Evolutionary conservation across 2,797 vertebrate species (phyloP), one percentile per base, ranked within the genome.

Genomic region (Paedocypris micromegethes): DNA sequence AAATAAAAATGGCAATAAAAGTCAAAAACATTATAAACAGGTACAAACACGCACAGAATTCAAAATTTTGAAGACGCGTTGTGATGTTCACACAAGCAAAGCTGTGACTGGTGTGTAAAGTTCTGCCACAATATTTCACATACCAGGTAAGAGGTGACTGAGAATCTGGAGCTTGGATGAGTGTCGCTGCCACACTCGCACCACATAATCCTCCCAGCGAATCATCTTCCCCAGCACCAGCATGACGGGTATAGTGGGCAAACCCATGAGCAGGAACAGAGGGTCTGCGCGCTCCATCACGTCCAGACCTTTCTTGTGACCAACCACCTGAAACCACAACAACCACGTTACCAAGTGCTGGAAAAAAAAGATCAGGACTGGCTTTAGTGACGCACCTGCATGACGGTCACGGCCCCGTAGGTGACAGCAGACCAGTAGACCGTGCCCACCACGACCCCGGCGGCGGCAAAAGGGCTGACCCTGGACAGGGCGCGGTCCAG

Each of bases 401-500:
- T 88, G 68, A 92, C 90, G 0, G 90, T 91, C 79, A 92, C 88
- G 0, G 90, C 90, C 44, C 90, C 90, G 3, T 92, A 92, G 0
- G 90, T 91, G 62, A 91, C 87, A 0, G 90, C 89, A 0, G 89
- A 91, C 90, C 90, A 91, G 79, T 92, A 92, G 0, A 86, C 81
- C 0, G 88, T 88, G 3, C 90, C 89, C 2, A 87, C 82, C 58
- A 91, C 81, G 6, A 91, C 86, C 6, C 90, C 88, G 0, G 90
- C 85, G 0, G 89, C 88, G 1, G 88, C 84, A 4, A 90, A 89
- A 0, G 90, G 90, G 70, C 90, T 90, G 52, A 68, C 79, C 58
- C 86, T 78, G 0, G 89, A 89, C 55, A 91, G 74, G 6, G 78
- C 78, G 46, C 74, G 53, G 83, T 92, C 90, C 6, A 88, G 69